Conservation (phyloP, 2,888 invertebrate species). For the Abrostola triplasia region DNA sequence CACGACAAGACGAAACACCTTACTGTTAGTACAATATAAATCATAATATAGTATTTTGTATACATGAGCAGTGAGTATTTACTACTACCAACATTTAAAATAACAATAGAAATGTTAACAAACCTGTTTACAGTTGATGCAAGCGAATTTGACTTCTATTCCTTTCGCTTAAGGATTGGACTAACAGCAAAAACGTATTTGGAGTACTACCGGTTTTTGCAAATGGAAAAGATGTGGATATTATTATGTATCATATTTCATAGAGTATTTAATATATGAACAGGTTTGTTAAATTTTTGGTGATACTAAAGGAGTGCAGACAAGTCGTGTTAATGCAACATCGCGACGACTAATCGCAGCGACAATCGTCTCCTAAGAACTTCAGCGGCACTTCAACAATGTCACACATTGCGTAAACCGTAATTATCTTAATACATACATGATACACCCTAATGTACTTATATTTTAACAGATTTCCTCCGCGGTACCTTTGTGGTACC, state of each 20-base stretch:
- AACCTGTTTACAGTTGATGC: too few relatives aligned
- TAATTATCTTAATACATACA: constrained; percentile 51
- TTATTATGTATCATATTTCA: too few relatives aligned
- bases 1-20: constrained; percentile 28
- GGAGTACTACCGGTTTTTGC: too few relatives aligned
- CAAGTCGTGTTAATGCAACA: neutral
- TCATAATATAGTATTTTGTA: constrained; percentile 25
- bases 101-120: neutral
- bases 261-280: too few relatives aligned
- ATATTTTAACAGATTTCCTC: constrained; percentile 48
- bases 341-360: neutral
- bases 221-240: too few relatives aligned
- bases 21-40: constrained; percentile 18
- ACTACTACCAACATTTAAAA: constrained; percentile 1
- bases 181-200: too few relatives aligned
- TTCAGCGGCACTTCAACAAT: constrained; percentile 56
- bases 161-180: too few relatives aligned
- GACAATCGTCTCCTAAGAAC: constrained; percentile 41
- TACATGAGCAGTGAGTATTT: constrained; percentile 10
- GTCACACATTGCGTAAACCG: constrained; percentile 71
- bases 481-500: constrained; percentile 28
- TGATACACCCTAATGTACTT: constrained; percentile 66
- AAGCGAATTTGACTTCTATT: too few relatives aligned
- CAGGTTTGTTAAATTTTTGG: neutral
- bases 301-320: neutral